Evolutionary conservation across 1,140 invertebrate genomes (phyloP), one percentile per base, ranked within the genome.

Genomic region (Anadara kagoshimensis): DNA sequence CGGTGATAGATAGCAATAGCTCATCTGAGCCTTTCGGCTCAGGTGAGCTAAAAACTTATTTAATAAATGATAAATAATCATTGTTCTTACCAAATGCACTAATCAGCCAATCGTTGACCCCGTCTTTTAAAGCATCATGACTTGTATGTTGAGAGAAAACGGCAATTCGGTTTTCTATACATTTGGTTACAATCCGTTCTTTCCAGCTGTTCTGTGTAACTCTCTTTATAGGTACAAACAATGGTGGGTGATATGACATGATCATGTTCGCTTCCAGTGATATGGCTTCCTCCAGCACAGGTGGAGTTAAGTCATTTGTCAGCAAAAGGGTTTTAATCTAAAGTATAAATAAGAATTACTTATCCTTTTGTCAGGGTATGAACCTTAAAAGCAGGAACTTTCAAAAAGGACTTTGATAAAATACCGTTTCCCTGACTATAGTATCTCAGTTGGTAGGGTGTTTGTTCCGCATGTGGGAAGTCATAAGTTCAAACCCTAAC

Each of bases 231-330:
- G 95, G 92, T 22, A 90, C 89, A 89, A 99, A 99, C 83, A 99
- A 95, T 20, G 96, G 96, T 16, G 97, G 97, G 92, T 99, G 97
- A 89, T 99, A 99, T 0, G 96, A 94, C 47, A 99, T 91, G 74
- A 99, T 96, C 83, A 99, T 86, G 87, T 97, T 92, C 16, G 92
- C 90, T 29, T 92, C 85, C 54, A 78, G 75, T 3, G 91, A 80
- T 24, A 95, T 79, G 8, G 96, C 96, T 92, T 99, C 97, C 24
- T 94, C 85, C 83, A 97, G 91, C 0, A 99, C 97, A 73, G 92
- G 66, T 12, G 81, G 70, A 0, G 96, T 98, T 54, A 99, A 90
- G 89, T 99, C 97, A 90, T 98, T 99, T 8, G 97, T 98, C n/a
- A 99, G 85, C 43, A 98, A 84, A 69, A 98, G 93, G 49, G 91